Percentiles rank a stretch among this genome's conserved stretches.
phyloP scores from a whole-genome alignment of 2,797 vertebrate species.

The Orientallactaga sibirica region DNA sequence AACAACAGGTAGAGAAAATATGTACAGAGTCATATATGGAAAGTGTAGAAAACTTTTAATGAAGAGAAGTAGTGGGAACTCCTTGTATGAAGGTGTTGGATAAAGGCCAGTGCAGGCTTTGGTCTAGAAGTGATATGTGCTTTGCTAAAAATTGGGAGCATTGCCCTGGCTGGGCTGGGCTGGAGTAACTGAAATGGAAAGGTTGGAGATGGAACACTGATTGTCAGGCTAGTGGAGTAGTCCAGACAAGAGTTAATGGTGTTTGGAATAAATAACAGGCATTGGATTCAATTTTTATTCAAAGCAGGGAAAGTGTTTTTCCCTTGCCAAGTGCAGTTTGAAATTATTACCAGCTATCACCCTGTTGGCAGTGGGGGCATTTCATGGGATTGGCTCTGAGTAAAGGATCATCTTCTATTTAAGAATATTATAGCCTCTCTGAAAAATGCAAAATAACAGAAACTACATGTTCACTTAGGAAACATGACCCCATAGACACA shows the following conservation, averaged over 20 bases:
- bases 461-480: constrained; percentile 20
- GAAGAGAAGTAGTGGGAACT: neutral
- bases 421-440: constrained; percentile 38
- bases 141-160: neutral
- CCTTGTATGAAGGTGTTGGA: neutral
- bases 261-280: constrained; percentile 56
- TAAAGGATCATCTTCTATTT: constrained; percentile 11
- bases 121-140: neutral
- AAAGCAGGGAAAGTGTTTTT: constrained; percentile 39
- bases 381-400: constrained; percentile 8
- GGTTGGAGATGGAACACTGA: neutral
- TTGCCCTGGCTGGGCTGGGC: neutral
- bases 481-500: neutral
- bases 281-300: constrained; percentile 35
- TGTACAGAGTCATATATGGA: neutral
- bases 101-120: neutral
- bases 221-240: neutral
- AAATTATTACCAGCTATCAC: constrained; percentile 20
- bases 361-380: neutral
- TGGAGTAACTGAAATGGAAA: neutral
- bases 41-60: neutral
- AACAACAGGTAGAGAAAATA: neutral
- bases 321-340: constrained; percentile 2
- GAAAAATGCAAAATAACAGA: constrained; percentile 38
- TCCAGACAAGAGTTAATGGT: constrained; percentile 11